Evolutionary conservation across 2,888 invertebrate genomes (phyloP), one percentile per base, ranked within the genome.

Genomic region (Argyresthia albistria): DNA sequence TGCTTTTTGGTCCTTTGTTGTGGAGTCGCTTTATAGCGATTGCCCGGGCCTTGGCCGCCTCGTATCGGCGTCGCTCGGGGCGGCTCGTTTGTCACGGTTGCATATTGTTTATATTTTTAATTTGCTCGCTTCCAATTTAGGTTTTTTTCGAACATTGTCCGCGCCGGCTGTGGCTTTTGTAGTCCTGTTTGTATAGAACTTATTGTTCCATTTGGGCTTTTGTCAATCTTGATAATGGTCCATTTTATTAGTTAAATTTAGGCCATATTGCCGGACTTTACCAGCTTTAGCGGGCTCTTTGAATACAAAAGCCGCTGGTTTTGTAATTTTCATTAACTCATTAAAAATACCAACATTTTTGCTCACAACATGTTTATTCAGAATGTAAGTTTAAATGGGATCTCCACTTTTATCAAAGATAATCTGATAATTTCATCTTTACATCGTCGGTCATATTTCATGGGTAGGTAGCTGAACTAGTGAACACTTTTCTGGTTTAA

Each of bases 221-320:
- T 69, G 71, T 61, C 66, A 70, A 75, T 75, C 70, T 74, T 71
- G 70, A 80, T 78, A 74, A 83, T 83, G 82, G 82, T 79, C 78
- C 79, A 77, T 73, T 73, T 81, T 83, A 86, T 84, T 84, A 80
- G 75, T 57, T 67, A 74, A 72, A 73, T 72, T n/a, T 78, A 76
- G 72, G 74, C 64, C 80, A 69, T 74, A 81, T 77, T 81, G 75
- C 73, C 57, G 57, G 53, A 53, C n/a, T 8, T n/a, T 1, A 14
- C 45, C 9, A 45, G 16, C 16, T 15, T 45, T 45, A 15, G 15
- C 16, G 4, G 45, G n/a, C n/a, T n/a, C 45, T n/a, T 45, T 45
- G 15, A 15, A 14, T 45, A 25, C 2, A 25, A 25, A 25, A 25
- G 25, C n/a, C n/a, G n/a, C n/a, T n/a, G 25, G 6, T 25, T 25